Percentiles rank a stretch among this genome's conserved stretches.
These are phyloP conservation scores for Meliscaeva auricollis DNA, from an alignment of 2,888 invertebrate genomes.

Conservation along the genomic window DNA sequence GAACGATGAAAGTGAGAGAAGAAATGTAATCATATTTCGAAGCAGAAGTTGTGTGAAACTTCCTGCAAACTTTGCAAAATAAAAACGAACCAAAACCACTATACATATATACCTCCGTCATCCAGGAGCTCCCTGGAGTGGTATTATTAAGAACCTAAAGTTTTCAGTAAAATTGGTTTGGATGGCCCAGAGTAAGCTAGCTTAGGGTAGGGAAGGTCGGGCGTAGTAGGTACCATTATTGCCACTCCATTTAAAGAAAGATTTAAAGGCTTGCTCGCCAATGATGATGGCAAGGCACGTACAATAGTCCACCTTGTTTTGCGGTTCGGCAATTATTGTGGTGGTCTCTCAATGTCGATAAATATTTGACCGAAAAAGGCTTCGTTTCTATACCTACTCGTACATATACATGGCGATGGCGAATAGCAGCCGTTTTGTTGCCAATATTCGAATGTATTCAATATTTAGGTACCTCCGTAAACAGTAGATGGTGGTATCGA, in stretches of 20 bases:
- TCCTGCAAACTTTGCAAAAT: slow-evolving; percentile 37
- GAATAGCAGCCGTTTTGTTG: slow-evolving; percentile 40
- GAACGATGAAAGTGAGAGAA: slow-evolving; percentile 22
- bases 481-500: slow-evolving; percentile 49
- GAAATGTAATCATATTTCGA: slow-evolving; percentile 53
- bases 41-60: slow-evolving; percentile 34
- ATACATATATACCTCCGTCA: background rate
- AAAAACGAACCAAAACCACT: background rate
- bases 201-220: background rate
- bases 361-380: slow-evolving; percentile 63
- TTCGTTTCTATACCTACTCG: too few species aligned
- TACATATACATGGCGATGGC: too few species aligned
- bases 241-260: slow-evolving; percentile 59
- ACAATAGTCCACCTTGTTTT: slow-evolving; percentile 34
- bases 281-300: slow-evolving; percentile 4
- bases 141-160: slow-evolving; percentile 47
- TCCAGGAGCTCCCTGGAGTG: background rate
- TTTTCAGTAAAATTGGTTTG: slow-evolving; percentile 37
- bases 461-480: slow-evolving; percentile 61
- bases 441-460: slow-evolving; percentile 59
- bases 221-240: slow-evolving; percentile 44
- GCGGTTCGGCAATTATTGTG: slow-evolving; percentile 56
- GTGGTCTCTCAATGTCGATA: slow-evolving; percentile 43
- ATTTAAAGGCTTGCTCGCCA: slow-evolving; percentile 47
- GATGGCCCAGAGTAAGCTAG: background rate